Base-by-base conservation (phyloP, 2,797 vertebrate genomes). In the Chromobotia macracanthus region DNA sequence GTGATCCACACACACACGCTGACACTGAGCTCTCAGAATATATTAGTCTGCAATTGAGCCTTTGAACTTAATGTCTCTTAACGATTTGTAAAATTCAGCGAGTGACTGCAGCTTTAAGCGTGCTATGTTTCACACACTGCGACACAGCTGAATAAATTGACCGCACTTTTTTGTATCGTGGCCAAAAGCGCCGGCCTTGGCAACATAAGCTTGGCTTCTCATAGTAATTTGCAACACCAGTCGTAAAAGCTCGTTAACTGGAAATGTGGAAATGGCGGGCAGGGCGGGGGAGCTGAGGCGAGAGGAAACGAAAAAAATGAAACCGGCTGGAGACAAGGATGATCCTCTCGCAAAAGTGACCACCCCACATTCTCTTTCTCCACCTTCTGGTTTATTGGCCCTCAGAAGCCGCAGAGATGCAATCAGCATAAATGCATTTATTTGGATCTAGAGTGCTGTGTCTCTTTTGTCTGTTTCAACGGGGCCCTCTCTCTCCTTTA, bases 221-320 rank as follows among this genome's bases (percentile, higher is more conserved):
- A 87, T 77, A 86, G 80, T 90, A 87, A 92, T 84, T 86, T 85
- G 76, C 86, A 84, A 69, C 89, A 88, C 87, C 89, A 83, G 90
- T 83, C 82, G 86, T 78, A 77, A 46, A 75, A 86, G 75, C 28
- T 72, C 58, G 25, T 28, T 80, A 73, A 83, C 79, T 78, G 79
- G 77, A 83, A 89, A 85, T 86, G 18, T 78, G 79, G 77, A 83
- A 89, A 85, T 86, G 18, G 85, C 85, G 77, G 86, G 61, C 56
- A 41, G 75, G 80, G 85, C 82, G 84, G 60, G 64, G 80, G 21
- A 69, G 50, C 51, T n/a, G 46, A 56, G 31, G 51, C 64, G 19
- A 18, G 64, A 67, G 35, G 53, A 35, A 82, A 77, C 77, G 38
- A 83, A 82, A 83, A 86, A 31, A 89, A 85, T 81, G 75, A 80